These are phyloP conservation scores for Didymodactylos carnosus DNA, from an alignment of 2,888 invertebrate species.

Conservation along the genomic window DNA sequence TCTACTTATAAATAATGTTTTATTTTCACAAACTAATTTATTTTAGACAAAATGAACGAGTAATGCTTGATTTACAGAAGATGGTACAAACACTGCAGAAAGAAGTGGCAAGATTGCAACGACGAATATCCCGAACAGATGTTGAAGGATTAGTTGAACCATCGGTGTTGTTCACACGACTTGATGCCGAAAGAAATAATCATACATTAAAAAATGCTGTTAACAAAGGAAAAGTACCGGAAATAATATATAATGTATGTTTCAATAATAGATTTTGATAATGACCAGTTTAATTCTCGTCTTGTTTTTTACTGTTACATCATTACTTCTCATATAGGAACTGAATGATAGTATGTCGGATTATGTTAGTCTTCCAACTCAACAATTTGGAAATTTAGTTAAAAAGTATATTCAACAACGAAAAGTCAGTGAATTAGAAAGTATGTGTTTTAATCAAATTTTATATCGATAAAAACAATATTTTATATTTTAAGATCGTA, in stretches of 20 bases:
- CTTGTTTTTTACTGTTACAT: too few species aligned
- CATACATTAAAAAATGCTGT: constrained; percentile 30
- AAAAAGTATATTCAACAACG: not conserved
- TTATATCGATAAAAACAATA: not conserved
- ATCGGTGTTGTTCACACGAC: constrained; percentile 30
- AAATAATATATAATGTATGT: not conserved
- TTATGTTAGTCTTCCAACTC: not conserved
- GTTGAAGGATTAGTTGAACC: constrained; percentile 17
- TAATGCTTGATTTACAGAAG: not conserved
- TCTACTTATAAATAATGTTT: too few species aligned
- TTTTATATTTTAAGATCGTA: not conserved
- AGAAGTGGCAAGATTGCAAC: not conserved
- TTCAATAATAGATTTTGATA: not conserved
- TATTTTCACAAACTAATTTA: too few species aligned
- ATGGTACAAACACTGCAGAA: not conserved
- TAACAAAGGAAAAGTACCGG: constrained; percentile 15
- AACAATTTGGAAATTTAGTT: not conserved
- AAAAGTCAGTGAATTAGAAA: not conserved
- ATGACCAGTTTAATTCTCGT: not conserved
- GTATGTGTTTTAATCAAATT: not conserved
- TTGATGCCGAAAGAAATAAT: constrained; percentile 31
- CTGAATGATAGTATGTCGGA: not conserved
- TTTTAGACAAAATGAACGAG: not conserved
- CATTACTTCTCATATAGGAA: not conserved
- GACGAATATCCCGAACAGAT: not conserved